A percentile compares a stretch with the other conserved stretches of the same genome.
These are phyloP conservation scores for Vulpes vulpes DNA, from an alignment of 2,113 vertebrate species.

Conservation along the genomic window DNA sequence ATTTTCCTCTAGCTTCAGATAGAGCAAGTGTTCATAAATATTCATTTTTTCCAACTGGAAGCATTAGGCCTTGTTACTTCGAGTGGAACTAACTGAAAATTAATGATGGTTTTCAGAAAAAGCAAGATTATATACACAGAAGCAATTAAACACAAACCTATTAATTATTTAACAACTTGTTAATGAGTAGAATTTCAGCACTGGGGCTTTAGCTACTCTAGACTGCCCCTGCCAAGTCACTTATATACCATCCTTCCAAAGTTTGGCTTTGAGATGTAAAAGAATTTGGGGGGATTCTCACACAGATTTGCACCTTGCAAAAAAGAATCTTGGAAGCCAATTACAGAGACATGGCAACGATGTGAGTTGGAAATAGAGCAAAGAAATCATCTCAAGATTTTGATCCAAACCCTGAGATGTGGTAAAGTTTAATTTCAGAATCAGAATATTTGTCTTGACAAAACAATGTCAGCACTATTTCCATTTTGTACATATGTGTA, in stretches of 20 bases:
- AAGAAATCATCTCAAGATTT: not conserved
- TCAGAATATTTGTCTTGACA: not conserved
- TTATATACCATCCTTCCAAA: not conserved
- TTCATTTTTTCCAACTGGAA: conserved; percentile 86
- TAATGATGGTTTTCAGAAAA: conserved; percentile 87
- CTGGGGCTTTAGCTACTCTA: fast-evolving
- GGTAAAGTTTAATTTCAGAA: not conserved
- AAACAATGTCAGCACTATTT: not conserved
- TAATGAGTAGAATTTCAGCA: conserved; percentile 78
- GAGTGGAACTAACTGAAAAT: conserved; percentile 89
- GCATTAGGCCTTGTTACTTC: conserved; percentile 84
- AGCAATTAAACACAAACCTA: conserved; percentile 88
- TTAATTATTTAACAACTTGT: conserved; percentile 90
- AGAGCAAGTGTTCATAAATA: conserved; percentile 84
- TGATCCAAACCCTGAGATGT: not conserved
- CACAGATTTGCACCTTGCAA: conserved; percentile 23
- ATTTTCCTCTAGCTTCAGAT: conserved; percentile 65
- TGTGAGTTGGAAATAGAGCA: not conserved
- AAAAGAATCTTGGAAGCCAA: not conserved
- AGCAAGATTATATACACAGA: conserved; percentile 88
- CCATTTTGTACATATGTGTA: not conserved
- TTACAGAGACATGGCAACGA: not conserved
- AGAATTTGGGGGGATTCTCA: not conserved
- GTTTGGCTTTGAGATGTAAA: not conserved
- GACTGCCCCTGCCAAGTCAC: not conserved